These are phyloP conservation scores for Hoplostethus mediterraneus DNA, from an alignment of 2,797 vertebrate genomes.

Conservation along the genomic window DNA sequence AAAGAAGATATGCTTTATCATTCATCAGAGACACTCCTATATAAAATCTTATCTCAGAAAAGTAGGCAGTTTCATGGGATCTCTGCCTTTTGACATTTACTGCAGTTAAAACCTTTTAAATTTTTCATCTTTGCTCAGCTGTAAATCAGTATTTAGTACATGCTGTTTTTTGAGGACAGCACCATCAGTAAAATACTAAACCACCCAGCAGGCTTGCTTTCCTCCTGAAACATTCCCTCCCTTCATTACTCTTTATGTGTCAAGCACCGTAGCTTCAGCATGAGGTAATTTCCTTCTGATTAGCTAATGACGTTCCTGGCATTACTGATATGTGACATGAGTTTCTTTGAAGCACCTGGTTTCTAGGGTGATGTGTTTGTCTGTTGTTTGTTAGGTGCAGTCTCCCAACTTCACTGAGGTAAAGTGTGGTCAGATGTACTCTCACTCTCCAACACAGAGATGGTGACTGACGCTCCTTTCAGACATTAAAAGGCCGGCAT, in stretches of 20 bases:
- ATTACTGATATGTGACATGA: neutral
- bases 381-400: neutral
- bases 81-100: neutral
- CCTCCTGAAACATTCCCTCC: slow-evolving; percentile 30
- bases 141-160: slow-evolving; percentile 18
- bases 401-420: neutral
- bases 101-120: slow-evolving; percentile 1
- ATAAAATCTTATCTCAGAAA: neutral
- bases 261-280: slow-evolving; percentile 15
- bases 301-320: slow-evolving; percentile 12
- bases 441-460: slow-evolving; percentile 16
- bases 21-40: neutral
- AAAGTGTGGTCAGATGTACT: slow-evolving; percentile 13
- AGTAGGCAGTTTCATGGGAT: neutral
- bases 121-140: slow-evolving; percentile 1
- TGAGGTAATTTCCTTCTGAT: slow-evolving; percentile 3
- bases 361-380: slow-evolving; percentile 5
- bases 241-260: slow-evolving; percentile 20
- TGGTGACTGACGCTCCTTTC: slow-evolving; percentile 27
- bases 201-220: slow-evolving; percentile 32
- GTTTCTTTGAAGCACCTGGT: neutral
- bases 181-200: slow-evolving; percentile 21
- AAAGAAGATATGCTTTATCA: too few relatives aligned
- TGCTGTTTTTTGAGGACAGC: slow-evolving; percentile 13
- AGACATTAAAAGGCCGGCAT: slow-evolving; percentile 55